Evolutionary conservation across 2,797 vertebrate species (phyloP).

Genomic region (Danionella dracula): DNA sequence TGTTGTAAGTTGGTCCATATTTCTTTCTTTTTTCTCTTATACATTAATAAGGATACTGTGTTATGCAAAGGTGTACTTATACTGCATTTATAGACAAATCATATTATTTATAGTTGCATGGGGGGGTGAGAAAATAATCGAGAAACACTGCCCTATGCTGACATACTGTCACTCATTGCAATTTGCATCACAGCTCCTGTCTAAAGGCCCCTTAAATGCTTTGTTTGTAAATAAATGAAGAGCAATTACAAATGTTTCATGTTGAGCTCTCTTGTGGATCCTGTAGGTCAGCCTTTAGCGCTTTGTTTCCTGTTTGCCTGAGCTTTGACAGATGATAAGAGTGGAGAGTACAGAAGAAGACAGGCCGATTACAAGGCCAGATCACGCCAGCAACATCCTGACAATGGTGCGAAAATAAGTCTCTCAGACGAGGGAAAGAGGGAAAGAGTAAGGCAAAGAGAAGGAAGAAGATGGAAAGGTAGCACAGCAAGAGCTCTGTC

Average conservation of each 20-base stretch:
- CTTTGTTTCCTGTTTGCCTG: slow-evolving; percentile 35
- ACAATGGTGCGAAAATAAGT: slow-evolving; percentile 23
- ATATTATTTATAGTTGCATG: too few relatives aligned
- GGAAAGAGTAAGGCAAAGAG: too few relatives aligned
- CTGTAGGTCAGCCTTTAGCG: slow-evolving; percentile 31
- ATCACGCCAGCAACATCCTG: slow-evolving; percentile 24
- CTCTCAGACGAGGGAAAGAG: not conserved
- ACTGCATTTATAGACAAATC: too few relatives aligned
- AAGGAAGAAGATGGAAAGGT: not conserved
- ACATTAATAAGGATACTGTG: too few relatives aligned
- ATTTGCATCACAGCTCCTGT: not conserved
- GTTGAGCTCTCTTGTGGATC: slow-evolving; percentile 10
- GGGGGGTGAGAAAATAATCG: too few relatives aligned
- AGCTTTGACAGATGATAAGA: slow-evolving; percentile 45
- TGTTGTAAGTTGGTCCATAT: too few relatives aligned
- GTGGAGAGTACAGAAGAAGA: slow-evolving; percentile 35
- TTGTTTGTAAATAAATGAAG: slow-evolving; percentile 7
- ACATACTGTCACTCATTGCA: not conserved
- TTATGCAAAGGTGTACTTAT: too few relatives aligned
- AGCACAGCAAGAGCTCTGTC: slow-evolving; percentile 34
- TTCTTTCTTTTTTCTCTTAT: too few relatives aligned
- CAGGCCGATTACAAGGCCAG: slow-evolving; percentile 39
- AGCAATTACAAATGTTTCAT: slow-evolving; percentile 15
- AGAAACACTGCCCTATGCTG: not conserved
- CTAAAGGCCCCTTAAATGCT: not conserved